Conservation (phyloP, 1,140 invertebrate species). For the Onthophagus taurus region DNA sequence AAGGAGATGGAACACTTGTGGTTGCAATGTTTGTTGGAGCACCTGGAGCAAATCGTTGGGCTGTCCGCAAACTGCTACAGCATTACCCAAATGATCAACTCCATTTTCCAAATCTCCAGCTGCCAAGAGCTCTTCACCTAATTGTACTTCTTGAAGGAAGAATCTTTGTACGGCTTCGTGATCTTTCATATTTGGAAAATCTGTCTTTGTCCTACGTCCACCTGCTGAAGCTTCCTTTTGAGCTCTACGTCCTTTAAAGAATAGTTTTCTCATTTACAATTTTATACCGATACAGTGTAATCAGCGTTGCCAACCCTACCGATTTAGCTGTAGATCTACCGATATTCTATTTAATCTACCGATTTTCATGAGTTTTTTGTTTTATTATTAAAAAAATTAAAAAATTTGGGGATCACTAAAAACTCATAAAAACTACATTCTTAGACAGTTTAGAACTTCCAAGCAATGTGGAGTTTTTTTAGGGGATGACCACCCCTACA, state of each 20-base stretch:
- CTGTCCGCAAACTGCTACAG: slow-evolving; percentile 92
- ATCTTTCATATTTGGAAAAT: slow-evolving; percentile 78
- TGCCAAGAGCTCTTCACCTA: slow-evolving; percentile 83
- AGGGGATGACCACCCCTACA: no score
- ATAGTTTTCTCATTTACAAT: not conserved
- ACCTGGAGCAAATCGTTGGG: slow-evolving; percentile 82
- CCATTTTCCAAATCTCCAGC: slow-evolving; percentile 79
- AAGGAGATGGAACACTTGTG: slow-evolving; percentile 81
- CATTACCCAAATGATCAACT: slow-evolving; percentile 89
- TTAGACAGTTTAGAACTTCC: no score
- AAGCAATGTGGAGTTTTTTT: no score
- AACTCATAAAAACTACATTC: no score
- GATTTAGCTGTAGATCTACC: not conserved
- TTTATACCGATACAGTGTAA: no score
- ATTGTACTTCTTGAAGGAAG: slow-evolving; percentile 79
- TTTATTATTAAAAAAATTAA: no score
- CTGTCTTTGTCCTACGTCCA: slow-evolving; percentile 37
- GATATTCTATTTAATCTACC: not conserved
- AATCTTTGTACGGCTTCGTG: slow-evolving; percentile 88
- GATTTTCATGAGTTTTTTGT: no score
- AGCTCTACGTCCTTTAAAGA: slow-evolving; percentile 43
- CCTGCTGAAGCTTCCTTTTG: slow-evolving; percentile 40
- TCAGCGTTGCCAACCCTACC: no score
- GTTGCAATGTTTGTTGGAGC: slow-evolving; percentile 72
- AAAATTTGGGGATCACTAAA: no score